Base-by-base conservation (phyloP, 2,888 invertebrate species). In the Scotopteryx bipunctaria region DNA sequence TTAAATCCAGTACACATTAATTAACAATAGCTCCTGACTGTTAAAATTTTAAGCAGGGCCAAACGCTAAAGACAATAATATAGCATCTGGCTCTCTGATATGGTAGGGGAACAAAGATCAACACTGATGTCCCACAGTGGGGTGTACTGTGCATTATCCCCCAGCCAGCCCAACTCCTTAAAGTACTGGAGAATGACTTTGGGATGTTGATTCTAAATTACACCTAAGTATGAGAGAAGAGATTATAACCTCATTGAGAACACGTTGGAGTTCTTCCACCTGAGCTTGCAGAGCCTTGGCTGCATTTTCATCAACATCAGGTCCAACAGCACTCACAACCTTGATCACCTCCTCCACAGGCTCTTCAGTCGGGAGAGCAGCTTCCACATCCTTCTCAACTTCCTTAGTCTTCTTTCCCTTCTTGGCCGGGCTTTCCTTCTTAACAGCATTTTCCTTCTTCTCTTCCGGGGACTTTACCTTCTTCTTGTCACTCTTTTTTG, bases 401-500 rank as follows among this genome's bases (percentile, higher is more conserved):
- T 91, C 91, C 59, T 91, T 83, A 21, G 79, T 77, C 60, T 82
- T 84, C 64, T 92, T 92, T 56, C 82, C 91, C 56, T 83, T 84
- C 63, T 87, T 88, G 50, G 80, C 78, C 17, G 92, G 92, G 55
- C 85, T 90, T 44, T 91, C 91, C 60, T 91, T 87, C 36, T 81
- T 85, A 40, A 23, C 29, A 9, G 45, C 15, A 13, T 8, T 27
- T 32, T 46, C 47, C 27, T 64, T 91, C 88, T 85, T 88, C 41
- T 93, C 92, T 42, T 93, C 92, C 51, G 92, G 92, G 32, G 74
- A 71, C 81, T 94, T 94, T 51, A 92, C 91, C 64, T 92, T 93
- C 74, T 95, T 95, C 77, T 95, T 95, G 55, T 95, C 95, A 68
- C 93, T 91, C 78, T 94, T 91, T 69, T 94, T 92, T 55, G 94